Conservation (phyloP, 2,113 vertebrate species). For the Talpa occidentalis region DNA sequence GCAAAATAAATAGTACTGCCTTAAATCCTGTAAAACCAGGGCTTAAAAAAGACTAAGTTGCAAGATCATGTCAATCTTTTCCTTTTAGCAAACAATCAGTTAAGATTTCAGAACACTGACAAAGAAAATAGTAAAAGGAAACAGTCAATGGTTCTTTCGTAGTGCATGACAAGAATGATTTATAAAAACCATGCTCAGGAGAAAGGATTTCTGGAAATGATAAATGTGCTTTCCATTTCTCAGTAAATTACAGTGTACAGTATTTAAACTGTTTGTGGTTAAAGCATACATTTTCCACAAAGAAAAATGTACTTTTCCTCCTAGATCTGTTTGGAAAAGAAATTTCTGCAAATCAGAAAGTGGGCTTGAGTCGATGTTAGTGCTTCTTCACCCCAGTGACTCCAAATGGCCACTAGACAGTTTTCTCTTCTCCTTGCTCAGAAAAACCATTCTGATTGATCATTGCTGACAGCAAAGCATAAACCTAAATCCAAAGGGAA, state of each 20-base stretch:
- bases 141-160: not conserved
- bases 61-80: not conserved
- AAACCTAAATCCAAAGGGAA: not conserved
- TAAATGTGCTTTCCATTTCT: constrained; percentile 38
- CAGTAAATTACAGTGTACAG: not conserved
- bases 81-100: not conserved
- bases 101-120: constrained; percentile 33
- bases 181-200: constrained; percentile 27
- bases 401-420: not conserved
- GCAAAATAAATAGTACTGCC: not conserved
- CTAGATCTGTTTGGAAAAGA: not conserved
- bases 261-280: not conserved
- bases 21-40: not conserved
- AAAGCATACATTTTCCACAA: not conserved
- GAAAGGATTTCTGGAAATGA: constrained; percentile 38
- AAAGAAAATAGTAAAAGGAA: constrained; percentile 27
- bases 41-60: constrained; percentile 7
- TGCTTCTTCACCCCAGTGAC: not conserved
- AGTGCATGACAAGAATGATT: constrained; percentile 45
- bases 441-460: not conserved
- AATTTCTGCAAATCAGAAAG: constrained; percentile 35
- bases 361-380: not conserved
- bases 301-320: not conserved
- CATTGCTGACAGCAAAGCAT: not conserved
- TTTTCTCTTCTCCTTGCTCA: not conserved